These are phyloP conservation scores for Dryobotodes eremita DNA, from an alignment of 2,888 invertebrate genomes.

Conservation along the genomic window DNA sequence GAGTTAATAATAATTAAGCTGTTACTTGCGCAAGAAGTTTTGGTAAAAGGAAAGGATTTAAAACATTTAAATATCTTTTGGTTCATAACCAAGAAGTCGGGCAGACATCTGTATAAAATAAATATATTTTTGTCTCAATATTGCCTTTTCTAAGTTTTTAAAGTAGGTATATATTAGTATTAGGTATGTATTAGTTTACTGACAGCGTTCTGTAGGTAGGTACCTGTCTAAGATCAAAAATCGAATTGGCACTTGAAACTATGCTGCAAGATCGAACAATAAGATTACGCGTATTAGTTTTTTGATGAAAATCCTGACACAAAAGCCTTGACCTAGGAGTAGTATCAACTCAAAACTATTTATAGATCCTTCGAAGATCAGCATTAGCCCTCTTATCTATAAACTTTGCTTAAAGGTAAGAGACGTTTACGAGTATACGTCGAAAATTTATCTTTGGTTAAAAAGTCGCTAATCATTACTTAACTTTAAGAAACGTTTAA, in stretches of 20 bases:
- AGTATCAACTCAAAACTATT: background rate
- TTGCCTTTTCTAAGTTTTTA: background rate
- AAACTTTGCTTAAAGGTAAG: no score
- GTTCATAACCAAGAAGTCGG: no score
- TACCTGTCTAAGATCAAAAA: background rate
- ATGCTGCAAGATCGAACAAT: background rate
- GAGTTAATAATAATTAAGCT: slow-evolving; percentile 17
- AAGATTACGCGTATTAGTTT: background rate
- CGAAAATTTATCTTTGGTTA: no score
- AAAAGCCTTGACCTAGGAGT: background rate
- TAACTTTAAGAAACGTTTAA: no score
- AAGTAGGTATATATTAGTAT: background rate
- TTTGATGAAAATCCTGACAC: background rate
- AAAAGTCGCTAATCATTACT: no score
- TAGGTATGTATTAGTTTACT: background rate
- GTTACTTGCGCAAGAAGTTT: slow-evolving; percentile 17
- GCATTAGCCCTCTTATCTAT: background rate
- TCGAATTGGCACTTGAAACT: background rate
- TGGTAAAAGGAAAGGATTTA: background rate
- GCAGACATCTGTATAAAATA: background rate
- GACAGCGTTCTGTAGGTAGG: background rate
- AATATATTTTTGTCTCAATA: background rate
- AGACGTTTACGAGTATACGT: no score
- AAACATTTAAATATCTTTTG: background rate
- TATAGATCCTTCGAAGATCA: background rate